Evolutionary conservation across 2,888 invertebrate species (phyloP), one percentile per base, ranked within the genome.

Genomic region (Emesis russula): DNA sequence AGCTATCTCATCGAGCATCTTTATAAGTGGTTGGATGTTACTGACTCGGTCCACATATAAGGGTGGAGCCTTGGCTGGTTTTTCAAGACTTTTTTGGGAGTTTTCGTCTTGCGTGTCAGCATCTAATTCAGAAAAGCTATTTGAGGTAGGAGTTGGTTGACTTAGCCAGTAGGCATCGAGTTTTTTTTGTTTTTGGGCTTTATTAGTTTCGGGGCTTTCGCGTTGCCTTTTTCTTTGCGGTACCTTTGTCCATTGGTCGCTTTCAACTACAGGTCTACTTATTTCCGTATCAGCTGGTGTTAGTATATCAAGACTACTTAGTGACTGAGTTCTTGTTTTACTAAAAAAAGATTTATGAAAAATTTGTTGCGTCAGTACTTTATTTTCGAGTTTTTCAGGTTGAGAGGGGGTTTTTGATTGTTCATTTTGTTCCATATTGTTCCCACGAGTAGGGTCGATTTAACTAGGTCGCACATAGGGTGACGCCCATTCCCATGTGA

Each of bases 401-500:
- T 78, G 13, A 38, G 48, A 13, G 31, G 15, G 41, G 25, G 11
- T 41, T 5, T 41, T 41, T 41, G 9, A 9, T 41, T 9, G 41
- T 41, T 41, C 41, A 6, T 41, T 41, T 6, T 41, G 5, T 41
- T 41, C 41, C 41, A 9, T 41, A 41, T 1, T 63, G 63, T 63
- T 63, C 63, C 25, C 63, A 63, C 63, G 63, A 63, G 63, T 63
- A 18, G 63, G 25, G 63, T 63, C 25, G 63, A 63, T 63, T 63
- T 6, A 4, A 63, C 4, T 3, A 36, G 18, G 63, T 63, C 63
- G 6, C 63, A 63, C 11, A 15, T 2, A 25, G 63, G 63, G 63
- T 63, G 6, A 63, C 63, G 25, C 25, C 25, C 63, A 74, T 74
- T 74, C 74, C 79, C 58, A 44, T 15, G 73, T 80, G 84, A 87